These are phyloP conservation scores for Guaruba guarouba DNA, from an alignment of 2,113 vertebrate species.

Conservation along the genomic window DNA sequence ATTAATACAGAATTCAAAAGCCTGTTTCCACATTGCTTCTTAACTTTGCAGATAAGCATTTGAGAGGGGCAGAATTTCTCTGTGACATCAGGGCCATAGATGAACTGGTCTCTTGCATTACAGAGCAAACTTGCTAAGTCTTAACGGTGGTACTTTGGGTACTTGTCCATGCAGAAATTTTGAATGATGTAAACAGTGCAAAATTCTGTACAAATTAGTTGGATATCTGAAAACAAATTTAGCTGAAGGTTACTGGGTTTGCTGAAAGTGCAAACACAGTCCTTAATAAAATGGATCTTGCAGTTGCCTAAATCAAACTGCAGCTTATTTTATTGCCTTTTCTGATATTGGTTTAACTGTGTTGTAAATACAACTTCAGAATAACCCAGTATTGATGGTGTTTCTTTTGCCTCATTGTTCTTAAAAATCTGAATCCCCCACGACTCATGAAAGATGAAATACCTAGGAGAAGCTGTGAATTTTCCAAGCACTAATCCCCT, in stretches of 20 bases:
- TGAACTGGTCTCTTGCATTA: not conserved
- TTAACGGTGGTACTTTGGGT: not conserved
- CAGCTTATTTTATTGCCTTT: not conserved
- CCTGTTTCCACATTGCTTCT: not conserved
- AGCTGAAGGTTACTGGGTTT: not conserved
- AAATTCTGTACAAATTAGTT: not conserved
- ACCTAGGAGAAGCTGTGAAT: not conserved
- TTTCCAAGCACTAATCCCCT: not conserved
- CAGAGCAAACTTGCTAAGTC: not conserved
- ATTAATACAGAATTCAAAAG: not conserved
- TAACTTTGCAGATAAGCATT: not conserved
- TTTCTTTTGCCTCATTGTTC: not conserved
- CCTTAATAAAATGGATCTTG: not conserved
- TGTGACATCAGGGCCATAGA: fast-evolving
- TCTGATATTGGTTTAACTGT: not conserved
- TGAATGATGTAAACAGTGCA: not conserved
- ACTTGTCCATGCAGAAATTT: not conserved
- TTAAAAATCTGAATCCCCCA: not conserved
- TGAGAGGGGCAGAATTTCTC: not conserved
- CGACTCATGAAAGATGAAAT: not conserved
- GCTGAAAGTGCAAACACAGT: not conserved
- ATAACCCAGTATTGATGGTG: not conserved
- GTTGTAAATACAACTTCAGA: not conserved
- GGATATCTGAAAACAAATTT: not conserved
- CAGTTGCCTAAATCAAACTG: not conserved